These are phyloP conservation scores for Glyphotaelius pellucidus DNA, from an alignment of 2,888 invertebrate species.

Conservation along the genomic window DNA sequence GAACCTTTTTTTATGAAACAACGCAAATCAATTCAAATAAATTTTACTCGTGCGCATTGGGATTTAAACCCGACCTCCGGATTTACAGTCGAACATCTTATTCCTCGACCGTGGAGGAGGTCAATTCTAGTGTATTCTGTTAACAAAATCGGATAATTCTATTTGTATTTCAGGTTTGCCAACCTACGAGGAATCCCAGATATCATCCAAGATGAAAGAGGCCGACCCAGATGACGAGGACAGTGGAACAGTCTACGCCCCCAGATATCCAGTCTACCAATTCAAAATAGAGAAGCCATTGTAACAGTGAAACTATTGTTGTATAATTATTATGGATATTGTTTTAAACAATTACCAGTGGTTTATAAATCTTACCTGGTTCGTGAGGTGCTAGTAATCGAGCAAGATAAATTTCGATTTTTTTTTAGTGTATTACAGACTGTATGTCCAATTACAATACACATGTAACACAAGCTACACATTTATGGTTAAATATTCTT, in stretches of 20 bases:
- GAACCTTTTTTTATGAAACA: background rate
- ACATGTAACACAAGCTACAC: too few species aligned
- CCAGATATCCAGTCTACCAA: constrained; percentile 30
- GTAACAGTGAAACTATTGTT: background rate
- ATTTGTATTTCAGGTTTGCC: constrained; percentile 18
- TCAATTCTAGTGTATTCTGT: too few species aligned
- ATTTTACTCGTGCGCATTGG: too few species aligned
- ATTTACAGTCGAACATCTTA: background rate
- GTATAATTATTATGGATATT: background rate
- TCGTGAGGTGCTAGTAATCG: too few species aligned
- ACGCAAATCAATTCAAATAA: too few species aligned
- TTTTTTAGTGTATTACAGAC: too few species aligned
- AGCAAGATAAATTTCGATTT: too few species aligned
- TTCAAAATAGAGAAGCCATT: background rate
- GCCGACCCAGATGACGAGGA: constrained; percentile 20
- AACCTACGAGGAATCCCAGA: constrained; percentile 30
- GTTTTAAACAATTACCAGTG: background rate
- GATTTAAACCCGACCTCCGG: too few species aligned
- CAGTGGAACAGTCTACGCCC: background rate
- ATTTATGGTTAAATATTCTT: too few species aligned
- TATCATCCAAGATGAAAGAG: constrained; percentile 25
- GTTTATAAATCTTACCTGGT: background rate
- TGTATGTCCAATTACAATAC: too few species aligned
- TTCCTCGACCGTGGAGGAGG: too few species aligned
- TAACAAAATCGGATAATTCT: too few species aligned